Evolutionary conservation across 2,797 vertebrate genomes (phyloP).

Genomic region (Otolemur crassicaudatus): DNA sequence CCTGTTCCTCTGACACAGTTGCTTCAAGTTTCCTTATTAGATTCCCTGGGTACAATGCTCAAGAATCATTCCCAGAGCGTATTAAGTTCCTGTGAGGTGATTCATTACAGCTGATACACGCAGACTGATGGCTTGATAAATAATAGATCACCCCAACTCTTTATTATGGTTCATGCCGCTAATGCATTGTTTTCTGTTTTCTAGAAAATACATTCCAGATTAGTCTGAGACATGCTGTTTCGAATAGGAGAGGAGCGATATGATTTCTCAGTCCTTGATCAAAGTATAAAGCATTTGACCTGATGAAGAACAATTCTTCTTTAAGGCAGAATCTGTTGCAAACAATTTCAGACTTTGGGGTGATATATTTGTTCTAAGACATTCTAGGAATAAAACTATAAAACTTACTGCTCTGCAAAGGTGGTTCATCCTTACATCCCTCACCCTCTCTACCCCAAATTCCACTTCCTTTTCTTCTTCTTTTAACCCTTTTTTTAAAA

Average conservation of each 20-base stretch:
- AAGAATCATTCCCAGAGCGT: constrained; percentile 82
- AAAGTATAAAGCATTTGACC: constrained; percentile 41
- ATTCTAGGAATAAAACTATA: background rate
- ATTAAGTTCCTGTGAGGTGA: constrained; percentile 82
- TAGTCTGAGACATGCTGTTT: constrained; percentile 69
- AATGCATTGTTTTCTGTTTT: constrained; percentile 72
- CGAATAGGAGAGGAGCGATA: constrained; percentile 65
- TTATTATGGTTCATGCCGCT: background rate
- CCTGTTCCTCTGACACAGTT: constrained; percentile 60
- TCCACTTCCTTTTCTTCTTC: background rate
- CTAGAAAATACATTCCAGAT: constrained; percentile 76
- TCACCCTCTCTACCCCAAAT: background rate
- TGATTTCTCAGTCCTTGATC: constrained; percentile 30
- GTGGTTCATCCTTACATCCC: background rate
- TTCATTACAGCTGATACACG: constrained; percentile 69
- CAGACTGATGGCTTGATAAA: constrained; percentile 68
- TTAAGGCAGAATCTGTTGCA: background rate
- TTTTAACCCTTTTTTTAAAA: background rate
- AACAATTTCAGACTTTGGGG: background rate
- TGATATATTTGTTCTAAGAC: background rate
- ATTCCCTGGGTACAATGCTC: constrained; percentile 80
- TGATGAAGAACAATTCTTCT: constrained; percentile 55
- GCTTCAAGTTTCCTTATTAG: constrained; percentile 76
- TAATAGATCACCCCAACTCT: constrained; percentile 55
- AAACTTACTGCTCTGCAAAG: background rate